Evolutionary conservation across 2,113 vertebrate species (phyloP).

Genomic region (Lepidothrix coronata): DNA sequence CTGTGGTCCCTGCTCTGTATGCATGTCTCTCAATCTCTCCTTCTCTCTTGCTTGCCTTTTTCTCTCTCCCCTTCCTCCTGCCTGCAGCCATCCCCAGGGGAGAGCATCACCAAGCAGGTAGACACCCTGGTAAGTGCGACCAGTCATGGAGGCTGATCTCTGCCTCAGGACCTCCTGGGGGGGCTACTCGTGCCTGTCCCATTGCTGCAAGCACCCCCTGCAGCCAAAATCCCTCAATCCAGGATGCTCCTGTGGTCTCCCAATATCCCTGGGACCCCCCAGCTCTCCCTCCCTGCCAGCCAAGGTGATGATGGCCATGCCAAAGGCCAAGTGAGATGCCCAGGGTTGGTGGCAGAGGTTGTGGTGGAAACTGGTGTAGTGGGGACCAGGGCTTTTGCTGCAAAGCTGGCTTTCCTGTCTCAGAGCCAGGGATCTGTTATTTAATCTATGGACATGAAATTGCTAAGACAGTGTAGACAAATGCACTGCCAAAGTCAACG

Average conservation of each 20-base stretch:
- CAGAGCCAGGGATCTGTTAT: not conserved
- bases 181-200: not conserved
- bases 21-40: not conserved
- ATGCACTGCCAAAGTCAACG: constrained; percentile 43
- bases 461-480: constrained; percentile 61
- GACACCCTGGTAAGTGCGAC: constrained; percentile 80
- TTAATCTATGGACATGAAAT: constrained; percentile 53
- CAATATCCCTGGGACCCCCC: too few species aligned
- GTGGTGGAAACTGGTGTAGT: not conserved
- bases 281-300: not conserved
- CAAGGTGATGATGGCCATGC: not conserved
- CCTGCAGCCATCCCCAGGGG: constrained; percentile 64
- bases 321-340: not conserved
- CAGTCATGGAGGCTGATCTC: not conserved
- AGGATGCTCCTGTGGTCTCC: not conserved
- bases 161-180: not conserved
- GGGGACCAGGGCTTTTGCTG: not conserved
- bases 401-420: constrained; percentile 47
- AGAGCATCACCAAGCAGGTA: constrained; percentile 82
- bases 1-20: not conserved
- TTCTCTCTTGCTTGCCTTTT: not conserved
- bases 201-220: not conserved
- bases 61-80: not conserved
- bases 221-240: not conserved
- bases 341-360: fast-evolving